Base-by-base conservation (phyloP, 1,140 invertebrate species). In the Drosophila auraria region DNA sequence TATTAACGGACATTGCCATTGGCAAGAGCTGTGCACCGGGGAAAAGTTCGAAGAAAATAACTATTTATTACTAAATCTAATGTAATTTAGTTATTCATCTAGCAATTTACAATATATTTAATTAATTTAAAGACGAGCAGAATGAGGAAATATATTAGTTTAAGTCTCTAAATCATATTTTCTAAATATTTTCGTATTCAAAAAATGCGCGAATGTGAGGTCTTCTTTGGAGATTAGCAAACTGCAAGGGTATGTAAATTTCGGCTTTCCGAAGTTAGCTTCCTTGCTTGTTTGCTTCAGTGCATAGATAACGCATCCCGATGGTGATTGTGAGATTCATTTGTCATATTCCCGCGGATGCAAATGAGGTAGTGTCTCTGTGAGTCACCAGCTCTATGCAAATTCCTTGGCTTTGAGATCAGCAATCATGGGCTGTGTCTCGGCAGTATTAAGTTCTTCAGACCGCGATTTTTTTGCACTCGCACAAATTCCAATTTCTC, bases 401-500 rank as follows among this genome's bases (percentile, higher is more conserved):
- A 64, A 68, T 68, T 54, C 38, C 49, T 15, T 17, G 60, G 47
- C 36, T 27, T 30, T 20, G 36, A 25, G 30, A n/a, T 42, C 45
- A 30, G 60, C 38, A 51, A 51, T 65, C 60, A 65, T 23, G 27
- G 17, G 14, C 36, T 27, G 20, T 54, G n/a, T 54, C 17, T 23
- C 17, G 36, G 12, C 20, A 14, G 23, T 36, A 47, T 74, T 74
- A 47, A 63, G 69, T 65, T 56, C 49, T 61, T 61, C n/a, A 23
- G 20, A 30, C 36, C 49, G 47, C 71, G 51, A 33, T 53, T 49
- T 44, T 54, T 50, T 53, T 23, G 53, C 61, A 20, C 42, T 49
- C 25, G 49, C 49, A 66, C 30, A 61, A 54, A 60, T 77, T 77
- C 68, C 83, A 80, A 89, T 87, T 87, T 87, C 54, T 78, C 50